These are phyloP conservation scores for Hylaeus volcanicus DNA, from an alignment of 1,140 invertebrate species.

Conservation along the genomic window DNA sequence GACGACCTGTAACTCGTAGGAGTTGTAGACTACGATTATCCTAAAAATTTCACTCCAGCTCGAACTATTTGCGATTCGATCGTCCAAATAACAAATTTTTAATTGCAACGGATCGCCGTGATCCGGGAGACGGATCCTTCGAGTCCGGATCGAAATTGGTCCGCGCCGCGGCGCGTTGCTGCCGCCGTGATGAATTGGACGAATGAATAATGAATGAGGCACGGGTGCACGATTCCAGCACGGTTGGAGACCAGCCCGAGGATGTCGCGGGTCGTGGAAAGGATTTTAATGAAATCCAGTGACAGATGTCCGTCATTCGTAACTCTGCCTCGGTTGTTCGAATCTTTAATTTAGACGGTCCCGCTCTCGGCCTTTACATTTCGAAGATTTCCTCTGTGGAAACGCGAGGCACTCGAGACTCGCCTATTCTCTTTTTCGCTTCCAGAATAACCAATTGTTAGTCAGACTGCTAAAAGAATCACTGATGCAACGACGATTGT, in stretches of 20 bases:
- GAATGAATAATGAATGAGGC: constrained; percentile 53
- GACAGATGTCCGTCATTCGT: constrained; percentile 32
- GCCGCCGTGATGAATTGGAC: constrained; percentile 41
- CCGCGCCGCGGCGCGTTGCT: constrained; percentile 6
- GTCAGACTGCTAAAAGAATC: no score
- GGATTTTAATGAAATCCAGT: constrained; percentile 42
- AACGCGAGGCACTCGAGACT: no score
- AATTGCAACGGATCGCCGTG: not conserved
- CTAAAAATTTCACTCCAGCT: no score
- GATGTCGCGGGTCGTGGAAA: constrained; percentile 26
- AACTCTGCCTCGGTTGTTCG: constrained; percentile 15
- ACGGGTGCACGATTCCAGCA: constrained; percentile 33
- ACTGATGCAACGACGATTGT: no score
- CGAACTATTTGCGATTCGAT: no score
- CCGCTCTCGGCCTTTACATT: no score
- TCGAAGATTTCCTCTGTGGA: no score
- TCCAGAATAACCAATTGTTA: no score
- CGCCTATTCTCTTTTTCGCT: no score
- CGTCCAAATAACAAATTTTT: no score
- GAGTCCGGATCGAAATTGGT: constrained; percentile 24
- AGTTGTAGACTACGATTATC: no score
- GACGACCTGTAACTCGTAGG: no score
- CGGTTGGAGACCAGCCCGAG: constrained; percentile 1
- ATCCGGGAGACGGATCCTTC: not conserved
- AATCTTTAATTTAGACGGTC: constrained; percentile 19